phyloP scores from a whole-genome alignment of 2,797 vertebrate genomes.

The Cyclura pinguis region DNA sequence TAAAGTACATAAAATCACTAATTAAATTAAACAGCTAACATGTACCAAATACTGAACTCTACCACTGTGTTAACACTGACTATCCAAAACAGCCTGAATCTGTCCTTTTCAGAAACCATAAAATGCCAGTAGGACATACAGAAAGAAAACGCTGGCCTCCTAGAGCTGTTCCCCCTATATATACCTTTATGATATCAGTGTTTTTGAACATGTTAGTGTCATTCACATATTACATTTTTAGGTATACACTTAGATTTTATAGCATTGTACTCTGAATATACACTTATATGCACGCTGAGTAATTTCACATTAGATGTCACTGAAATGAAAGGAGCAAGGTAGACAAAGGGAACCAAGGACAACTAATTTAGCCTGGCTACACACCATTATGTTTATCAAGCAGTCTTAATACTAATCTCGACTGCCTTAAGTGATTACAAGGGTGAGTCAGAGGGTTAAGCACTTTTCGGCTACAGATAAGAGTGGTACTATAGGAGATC shows the following conservation, averaged over 20 bases:
- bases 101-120: neutral
- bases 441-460: neutral
- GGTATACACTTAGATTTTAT: neutral
- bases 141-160: neutral
- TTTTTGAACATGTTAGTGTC: neutral
- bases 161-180: too few species aligned
- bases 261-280: too few species aligned
- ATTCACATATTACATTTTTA: neutral
- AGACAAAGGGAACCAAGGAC: neutral
- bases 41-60: neutral
- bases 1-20: rapidly evolving
- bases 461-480: neutral
- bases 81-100: neutral
- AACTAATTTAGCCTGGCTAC: neutral
- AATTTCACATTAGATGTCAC: neutral
- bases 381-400: neutral
- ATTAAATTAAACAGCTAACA: neutral
- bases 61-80: neutral
- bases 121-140: neutral
- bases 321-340: neutral
- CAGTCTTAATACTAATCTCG: neutral
- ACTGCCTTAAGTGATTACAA: neutral
- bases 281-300: too few species aligned
- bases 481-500: neutral
- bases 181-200: neutral